phyloP scores from a whole-genome alignment of 2,888 invertebrate genomes.

The Lomographa bimaculata region DNA sequence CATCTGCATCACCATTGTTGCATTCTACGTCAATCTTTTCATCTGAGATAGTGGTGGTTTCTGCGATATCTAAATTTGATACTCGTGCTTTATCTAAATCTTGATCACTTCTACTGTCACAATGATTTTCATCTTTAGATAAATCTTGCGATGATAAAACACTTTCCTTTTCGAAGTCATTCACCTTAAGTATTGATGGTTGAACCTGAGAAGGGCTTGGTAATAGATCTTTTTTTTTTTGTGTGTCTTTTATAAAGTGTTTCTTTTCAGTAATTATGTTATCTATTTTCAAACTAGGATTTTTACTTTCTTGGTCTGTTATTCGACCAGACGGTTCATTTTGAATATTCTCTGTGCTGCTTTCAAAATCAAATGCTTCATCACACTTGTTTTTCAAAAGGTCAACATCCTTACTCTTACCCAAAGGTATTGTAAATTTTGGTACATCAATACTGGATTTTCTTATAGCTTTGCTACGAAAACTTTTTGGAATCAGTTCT shows the following conservation, averaged over 20 bases:
- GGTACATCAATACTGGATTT: slow-evolving; percentile 17
- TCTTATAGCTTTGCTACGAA: slow-evolving; percentile 10
- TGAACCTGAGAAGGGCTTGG: slow-evolving; percentile 20
- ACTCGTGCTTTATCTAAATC: background rate
- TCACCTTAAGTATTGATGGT: background rate
- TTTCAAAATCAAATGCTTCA: too few relatives aligned
- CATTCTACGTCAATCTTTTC: background rate
- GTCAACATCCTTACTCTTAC: slow-evolving; percentile 2
- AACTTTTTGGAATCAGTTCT: slow-evolving; percentile 34
- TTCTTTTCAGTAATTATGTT: background rate
- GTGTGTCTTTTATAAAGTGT: background rate
- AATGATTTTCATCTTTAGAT: slow-evolving; percentile 1
- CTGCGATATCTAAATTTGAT: background rate
- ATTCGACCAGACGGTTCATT: too few relatives aligned
- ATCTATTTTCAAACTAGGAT: background rate
- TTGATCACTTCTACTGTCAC: too few relatives aligned
- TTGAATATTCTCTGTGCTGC: too few relatives aligned
- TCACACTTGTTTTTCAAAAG: slow-evolving; percentile 11
- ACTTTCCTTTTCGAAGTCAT: slow-evolving; percentile 1
- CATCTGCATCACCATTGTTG: too few relatives aligned
- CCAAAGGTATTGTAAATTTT: slow-evolving; percentile 7
- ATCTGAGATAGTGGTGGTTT: background rate
- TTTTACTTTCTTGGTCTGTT: too few relatives aligned
- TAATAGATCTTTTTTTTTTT: slow-evolving; percentile 7
- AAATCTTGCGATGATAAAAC: slow-evolving; percentile 2